Evolutionary conservation across 2,113 vertebrate genomes (phyloP).

Genomic region (Datnioides undecimradiatus): DNA sequence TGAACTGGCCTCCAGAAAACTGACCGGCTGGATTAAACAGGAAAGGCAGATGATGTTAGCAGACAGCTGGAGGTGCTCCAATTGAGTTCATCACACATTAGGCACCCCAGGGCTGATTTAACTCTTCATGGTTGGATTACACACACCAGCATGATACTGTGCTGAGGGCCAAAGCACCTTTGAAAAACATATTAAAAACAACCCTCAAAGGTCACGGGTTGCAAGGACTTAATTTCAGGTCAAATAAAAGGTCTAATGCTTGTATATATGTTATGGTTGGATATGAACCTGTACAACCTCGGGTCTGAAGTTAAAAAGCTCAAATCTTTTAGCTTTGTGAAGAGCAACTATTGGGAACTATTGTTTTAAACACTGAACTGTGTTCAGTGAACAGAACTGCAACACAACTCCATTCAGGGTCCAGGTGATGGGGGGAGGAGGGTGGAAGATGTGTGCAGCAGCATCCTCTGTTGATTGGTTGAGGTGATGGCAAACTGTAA

Average conservation of each 20-base stretch:
- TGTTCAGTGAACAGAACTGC: too few species aligned
- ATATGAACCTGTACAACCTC: too few species aligned
- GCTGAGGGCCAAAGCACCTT: slow-evolving; percentile 56
- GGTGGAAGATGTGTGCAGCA: too few species aligned
- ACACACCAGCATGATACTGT: slow-evolving; percentile 55
- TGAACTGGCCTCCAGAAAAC: slow-evolving; percentile 39
- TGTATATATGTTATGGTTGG: too few species aligned
- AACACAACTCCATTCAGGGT: too few species aligned
- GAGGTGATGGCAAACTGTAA: too few species aligned
- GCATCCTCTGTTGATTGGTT: too few species aligned
- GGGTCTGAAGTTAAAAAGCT: too few species aligned
- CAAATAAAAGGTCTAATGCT: not conserved
- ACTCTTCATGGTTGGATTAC: slow-evolving; percentile 49
- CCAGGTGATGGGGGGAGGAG: too few species aligned
- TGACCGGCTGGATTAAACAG: slow-evolving; percentile 33
- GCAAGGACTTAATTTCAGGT: not conserved
- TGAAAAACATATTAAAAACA: not conserved
- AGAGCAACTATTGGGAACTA: too few species aligned
- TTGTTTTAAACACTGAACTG: too few species aligned
- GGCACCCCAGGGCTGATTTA: slow-evolving; percentile 51
- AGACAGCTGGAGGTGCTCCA: slow-evolving; percentile 64
- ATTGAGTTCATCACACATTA: slow-evolving; percentile 57
- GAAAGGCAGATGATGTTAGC: slow-evolving; percentile 38
- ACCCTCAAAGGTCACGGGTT: slow-evolving; percentile 39
- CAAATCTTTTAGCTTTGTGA: too few species aligned